These are phyloP conservation scores for Charina bottae DNA, from an alignment of 2,113 vertebrate species.

Conservation along the genomic window DNA sequence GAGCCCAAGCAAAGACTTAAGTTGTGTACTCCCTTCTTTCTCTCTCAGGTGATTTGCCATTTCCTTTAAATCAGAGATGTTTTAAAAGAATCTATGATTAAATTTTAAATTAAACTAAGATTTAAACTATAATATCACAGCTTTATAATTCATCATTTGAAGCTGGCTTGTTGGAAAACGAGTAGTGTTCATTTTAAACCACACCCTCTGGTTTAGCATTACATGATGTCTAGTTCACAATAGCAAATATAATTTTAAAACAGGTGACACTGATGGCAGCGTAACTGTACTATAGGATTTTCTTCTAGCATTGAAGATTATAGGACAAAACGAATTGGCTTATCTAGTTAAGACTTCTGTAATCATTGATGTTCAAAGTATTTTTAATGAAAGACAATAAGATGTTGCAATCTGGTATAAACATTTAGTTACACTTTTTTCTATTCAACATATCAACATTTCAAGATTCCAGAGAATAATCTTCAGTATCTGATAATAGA, in stretches of 20 bases:
- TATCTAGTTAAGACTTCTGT: background rate
- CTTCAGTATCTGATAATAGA: background rate
- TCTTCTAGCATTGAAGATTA: background rate
- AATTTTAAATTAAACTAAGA: background rate
- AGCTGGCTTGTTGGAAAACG: background rate
- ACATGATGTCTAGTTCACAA: background rate
- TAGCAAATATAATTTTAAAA: background rate
- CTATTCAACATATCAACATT: background rate
- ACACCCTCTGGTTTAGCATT: background rate
- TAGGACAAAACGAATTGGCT: background rate
- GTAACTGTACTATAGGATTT: background rate
- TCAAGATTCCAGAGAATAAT: background rate
- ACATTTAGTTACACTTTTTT: background rate
- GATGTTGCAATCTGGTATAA: background rate
- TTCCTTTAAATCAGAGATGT: background rate
- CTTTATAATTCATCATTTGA: background rate
- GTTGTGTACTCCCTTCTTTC: background rate
- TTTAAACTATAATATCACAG: no score
- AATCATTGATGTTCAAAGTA: conserved; percentile 4
- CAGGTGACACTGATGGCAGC: background rate
- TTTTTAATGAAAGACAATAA: conserved; percentile 22
- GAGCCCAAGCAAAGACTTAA: background rate
- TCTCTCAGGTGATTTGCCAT: background rate
- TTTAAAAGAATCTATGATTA: background rate
- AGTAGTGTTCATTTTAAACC: background rate